Conservation (phyloP, 35 echinoderm and acorn worm genomes). For the Ophioderma brevispina region DNA sequence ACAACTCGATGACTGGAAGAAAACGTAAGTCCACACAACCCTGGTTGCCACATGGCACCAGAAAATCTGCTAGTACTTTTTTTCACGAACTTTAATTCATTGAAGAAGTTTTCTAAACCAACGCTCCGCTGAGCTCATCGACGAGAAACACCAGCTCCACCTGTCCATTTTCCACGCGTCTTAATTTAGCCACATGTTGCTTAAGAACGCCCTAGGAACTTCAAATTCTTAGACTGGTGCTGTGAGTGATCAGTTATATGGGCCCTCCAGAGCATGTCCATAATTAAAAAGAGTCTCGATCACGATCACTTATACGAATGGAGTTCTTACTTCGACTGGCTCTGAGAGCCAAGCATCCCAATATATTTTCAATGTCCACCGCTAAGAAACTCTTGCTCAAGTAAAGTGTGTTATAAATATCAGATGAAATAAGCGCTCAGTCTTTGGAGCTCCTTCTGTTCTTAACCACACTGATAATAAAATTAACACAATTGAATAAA, state of each 20-base stretch:
- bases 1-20: slow-evolving; percentile 70
- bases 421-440: background rate
- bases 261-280: background rate
- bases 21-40: slow-evolving; percentile 87
- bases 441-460: background rate
- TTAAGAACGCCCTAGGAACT: slow-evolving; percentile 76
- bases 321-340: background rate
- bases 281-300: background rate
- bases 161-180: slow-evolving; percentile 51
- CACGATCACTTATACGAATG: background rate
- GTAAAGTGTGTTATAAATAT: background rate
- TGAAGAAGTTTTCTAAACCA: slow-evolving; percentile 89
- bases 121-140: slow-evolving; percentile 94
- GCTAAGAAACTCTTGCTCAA: background rate
- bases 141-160: slow-evolving; percentile 94
- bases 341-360: background rate
- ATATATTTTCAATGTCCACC: background rate
- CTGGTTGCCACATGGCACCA: slow-evolving; percentile 67
- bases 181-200: slow-evolving; percentile 70
- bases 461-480: background rate
- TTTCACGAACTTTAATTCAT: slow-evolving; percentile 97
- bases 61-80: slow-evolving; percentile 83
- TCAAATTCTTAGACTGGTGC: slow-evolving; percentile 62
- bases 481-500: background rate
- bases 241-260: background rate